Conservation (phyloP, 2,888 invertebrate species). For the Leptopilina drosophilae region DNA sequence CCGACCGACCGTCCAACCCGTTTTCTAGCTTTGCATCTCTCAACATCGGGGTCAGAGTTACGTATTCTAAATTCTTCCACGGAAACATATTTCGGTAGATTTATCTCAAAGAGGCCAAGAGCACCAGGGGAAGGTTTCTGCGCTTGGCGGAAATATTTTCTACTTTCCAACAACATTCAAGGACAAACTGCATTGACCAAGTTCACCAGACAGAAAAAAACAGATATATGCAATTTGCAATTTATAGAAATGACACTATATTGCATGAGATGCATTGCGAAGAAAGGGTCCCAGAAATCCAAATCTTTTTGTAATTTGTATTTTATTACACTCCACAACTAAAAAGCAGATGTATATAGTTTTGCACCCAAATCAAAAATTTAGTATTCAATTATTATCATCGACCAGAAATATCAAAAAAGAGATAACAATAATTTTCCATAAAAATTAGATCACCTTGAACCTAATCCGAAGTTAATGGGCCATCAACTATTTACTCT, state of each 20-base stretch:
- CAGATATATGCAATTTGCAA: too few species aligned
- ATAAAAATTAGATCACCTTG: background rate
- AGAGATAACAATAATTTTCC: background rate
- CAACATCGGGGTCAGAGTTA: slow-evolving; percentile 33
- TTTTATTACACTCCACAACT: too few species aligned
- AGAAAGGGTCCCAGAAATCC: too few species aligned
- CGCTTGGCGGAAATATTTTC: slow-evolving; percentile 30
- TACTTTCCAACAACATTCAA: slow-evolving; percentile 24
- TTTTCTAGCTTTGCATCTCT: slow-evolving; percentile 34
- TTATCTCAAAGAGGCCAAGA: slow-evolving; percentile 38
- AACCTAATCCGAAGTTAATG: background rate
- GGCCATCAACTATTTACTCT: background rate
- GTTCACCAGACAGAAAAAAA: background rate
- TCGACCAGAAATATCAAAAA: background rate
- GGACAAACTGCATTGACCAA: slow-evolving; percentile 20
- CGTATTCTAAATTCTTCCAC: slow-evolving; percentile 38
- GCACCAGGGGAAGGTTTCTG: slow-evolving; percentile 5
- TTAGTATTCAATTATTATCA: too few species aligned
- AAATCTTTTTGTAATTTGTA: too few species aligned
- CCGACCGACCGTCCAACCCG: slow-evolving; percentile 15
- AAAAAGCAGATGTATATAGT: too few species aligned
- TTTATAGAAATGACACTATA: too few species aligned
- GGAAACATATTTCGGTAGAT: slow-evolving; percentile 34
- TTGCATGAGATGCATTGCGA: too few species aligned
- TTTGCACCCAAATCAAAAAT: too few species aligned